A percentile compares a stretch with the other conserved stretches of the same genome.
Conservation (phyloP, 1,140 invertebrate species). For the Microvelia longipes region DNA sequence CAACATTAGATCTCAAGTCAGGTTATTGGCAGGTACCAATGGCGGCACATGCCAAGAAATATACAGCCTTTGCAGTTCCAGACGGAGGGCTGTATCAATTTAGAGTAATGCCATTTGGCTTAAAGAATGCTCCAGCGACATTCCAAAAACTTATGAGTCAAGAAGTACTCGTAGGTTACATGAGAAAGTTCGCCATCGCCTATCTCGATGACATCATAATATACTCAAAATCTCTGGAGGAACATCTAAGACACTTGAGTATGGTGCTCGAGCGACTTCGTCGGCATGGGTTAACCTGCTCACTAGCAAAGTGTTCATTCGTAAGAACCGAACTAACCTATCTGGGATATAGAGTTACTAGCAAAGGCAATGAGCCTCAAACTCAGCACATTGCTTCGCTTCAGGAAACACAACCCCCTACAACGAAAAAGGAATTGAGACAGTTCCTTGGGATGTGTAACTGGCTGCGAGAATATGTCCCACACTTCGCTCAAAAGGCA, state of each 20-base stretch:
- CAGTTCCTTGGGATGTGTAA: neutral
- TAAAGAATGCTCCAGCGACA: neutral
- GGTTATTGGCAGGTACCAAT: neutral
- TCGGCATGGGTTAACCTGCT: neutral
- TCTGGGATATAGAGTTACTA: neutral
- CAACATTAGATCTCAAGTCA: neutral
- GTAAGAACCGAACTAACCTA: neutral
- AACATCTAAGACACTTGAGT: neutral
- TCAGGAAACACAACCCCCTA: neutral
- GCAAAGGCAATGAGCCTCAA: neutral
- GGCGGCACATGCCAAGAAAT: neutral
- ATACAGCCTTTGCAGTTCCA: neutral
- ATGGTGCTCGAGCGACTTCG: neutral
- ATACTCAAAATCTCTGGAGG: neutral
- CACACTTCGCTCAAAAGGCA: neutral
- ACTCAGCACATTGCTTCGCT: neutral
- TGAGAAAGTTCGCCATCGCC: neutral
- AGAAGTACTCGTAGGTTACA: neutral
- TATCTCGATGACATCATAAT: neutral
- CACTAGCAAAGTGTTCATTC: neutral
- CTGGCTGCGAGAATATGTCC: neutral
- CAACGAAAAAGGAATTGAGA: neutral
- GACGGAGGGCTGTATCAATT: neutral
- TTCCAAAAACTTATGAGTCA: neutral
- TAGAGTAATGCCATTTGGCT: neutral